These are phyloP conservation scores for Trichogramma evanescens DNA, from an alignment of 2,888 invertebrate genomes.

Conservation along the genomic window DNA sequence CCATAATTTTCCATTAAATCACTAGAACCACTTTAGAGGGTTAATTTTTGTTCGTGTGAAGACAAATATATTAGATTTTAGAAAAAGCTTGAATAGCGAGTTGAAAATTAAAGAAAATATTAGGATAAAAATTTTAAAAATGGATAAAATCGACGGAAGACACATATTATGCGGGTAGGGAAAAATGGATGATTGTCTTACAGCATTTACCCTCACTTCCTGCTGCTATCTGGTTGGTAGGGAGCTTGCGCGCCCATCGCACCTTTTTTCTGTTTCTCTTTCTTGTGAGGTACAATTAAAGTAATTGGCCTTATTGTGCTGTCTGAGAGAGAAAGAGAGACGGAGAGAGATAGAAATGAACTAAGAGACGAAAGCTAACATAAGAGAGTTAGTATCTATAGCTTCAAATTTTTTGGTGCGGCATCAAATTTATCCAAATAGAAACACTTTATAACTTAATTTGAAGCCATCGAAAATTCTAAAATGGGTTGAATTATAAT, in stretches of 20 bases:
- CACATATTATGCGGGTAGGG: slow-evolving; percentile 27
- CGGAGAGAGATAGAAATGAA: slow-evolving; percentile 26
- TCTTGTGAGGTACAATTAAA: slow-evolving; percentile 36
- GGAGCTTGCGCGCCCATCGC: slow-evolving; percentile 38
- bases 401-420: no score
- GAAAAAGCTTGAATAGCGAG: background rate
- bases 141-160: slow-evolving; percentile 32
- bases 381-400: no score
- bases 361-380: no score
- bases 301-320: slow-evolving; percentile 43
- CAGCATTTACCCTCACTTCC: slow-evolving; percentile 38
- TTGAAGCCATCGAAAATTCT: no score
- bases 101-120: background rate
- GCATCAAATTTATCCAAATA: no score
- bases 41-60: background rate
- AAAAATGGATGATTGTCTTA: slow-evolving; percentile 36
- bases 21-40: no score
- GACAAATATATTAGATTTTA: background rate
- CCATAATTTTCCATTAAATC: no score
- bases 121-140: background rate
- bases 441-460: no score
- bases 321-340: slow-evolving; percentile 33
- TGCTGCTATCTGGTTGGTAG: slow-evolving; percentile 30
- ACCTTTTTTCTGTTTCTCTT: slow-evolving; percentile 15
- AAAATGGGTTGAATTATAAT: no score